Conservation (phyloP, 2,888 invertebrate genomes). For the Nowickia ferox region DNA sequence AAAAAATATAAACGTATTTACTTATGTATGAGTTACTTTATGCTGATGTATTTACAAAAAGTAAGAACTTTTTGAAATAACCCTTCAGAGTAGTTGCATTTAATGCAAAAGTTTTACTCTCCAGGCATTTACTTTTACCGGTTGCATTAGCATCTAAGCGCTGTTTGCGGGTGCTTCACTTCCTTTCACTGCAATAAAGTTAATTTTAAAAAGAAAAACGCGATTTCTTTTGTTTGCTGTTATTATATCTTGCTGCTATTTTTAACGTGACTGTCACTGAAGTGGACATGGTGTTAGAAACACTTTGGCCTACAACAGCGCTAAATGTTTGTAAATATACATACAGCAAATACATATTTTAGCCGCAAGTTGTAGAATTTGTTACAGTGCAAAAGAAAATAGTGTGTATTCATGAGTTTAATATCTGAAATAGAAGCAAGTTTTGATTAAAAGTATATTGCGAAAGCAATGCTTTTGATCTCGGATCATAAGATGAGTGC, state of each 20-base stretch:
- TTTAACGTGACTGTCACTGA: constrained; percentile 52
- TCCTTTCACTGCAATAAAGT: constrained; percentile 11
- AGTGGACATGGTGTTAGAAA: constrained; percentile 58
- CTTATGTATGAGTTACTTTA: constrained; percentile 38
- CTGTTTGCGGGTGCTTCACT: constrained; percentile 20
- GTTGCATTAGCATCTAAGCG: constrained; percentile 54
- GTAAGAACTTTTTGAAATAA: constrained; percentile 42
- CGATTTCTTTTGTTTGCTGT: constrained; percentile 3
- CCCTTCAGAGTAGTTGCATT: constrained; percentile 54
- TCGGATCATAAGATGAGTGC: no score
- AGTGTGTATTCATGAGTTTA: no score
- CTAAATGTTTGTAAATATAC: background rate
- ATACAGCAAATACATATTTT: constrained; percentile 1
- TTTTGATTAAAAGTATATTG: no score
- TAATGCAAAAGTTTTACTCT: constrained; percentile 64
- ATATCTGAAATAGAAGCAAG: no score
- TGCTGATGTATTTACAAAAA: constrained; percentile 20
- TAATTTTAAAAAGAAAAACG: background rate
- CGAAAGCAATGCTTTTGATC: no score
- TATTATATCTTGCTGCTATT: constrained; percentile 20
- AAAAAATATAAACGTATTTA: background rate
- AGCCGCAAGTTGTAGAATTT: background rate
- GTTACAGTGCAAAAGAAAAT: background rate
- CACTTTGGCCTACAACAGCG: constrained; percentile 16
- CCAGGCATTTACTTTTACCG: constrained; percentile 58